Evolutionary conservation across 2,797 vertebrate genomes (phyloP).

Genomic region (Pteropus rufus): DNA sequence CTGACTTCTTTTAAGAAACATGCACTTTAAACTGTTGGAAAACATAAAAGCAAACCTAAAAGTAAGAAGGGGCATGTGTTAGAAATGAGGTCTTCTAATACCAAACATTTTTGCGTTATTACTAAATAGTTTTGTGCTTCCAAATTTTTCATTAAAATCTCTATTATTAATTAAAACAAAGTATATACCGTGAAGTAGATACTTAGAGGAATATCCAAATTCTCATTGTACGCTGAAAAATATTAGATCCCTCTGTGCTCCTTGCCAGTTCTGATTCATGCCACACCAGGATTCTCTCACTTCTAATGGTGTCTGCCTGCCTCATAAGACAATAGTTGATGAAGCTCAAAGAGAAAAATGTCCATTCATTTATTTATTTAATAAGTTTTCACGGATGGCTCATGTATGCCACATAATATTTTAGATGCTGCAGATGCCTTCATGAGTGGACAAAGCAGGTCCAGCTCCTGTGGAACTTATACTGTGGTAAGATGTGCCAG

Average conservation of each 20-base stretch:
- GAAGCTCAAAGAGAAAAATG: background rate
- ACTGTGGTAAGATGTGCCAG: background rate
- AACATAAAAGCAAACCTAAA: slow-evolving; percentile 20
- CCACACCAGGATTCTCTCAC: background rate
- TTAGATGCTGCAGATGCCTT: background rate
- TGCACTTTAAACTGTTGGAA: slow-evolving; percentile 34
- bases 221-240: background rate
- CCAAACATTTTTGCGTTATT: background rate
- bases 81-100: background rate
- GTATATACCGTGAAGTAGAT: background rate
- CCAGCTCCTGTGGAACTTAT: background rate
- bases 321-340: background rate
- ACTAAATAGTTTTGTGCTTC: background rate
- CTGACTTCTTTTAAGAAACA: slow-evolving; percentile 22
- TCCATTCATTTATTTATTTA: background rate
- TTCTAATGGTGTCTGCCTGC: background rate
- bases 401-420: background rate
- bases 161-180: slow-evolving; percentile 12
- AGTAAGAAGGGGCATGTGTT: background rate
- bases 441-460: background rate
- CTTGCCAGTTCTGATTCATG: background rate
- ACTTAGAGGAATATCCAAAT: no score
- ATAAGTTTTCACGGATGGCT: background rate
- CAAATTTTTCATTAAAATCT: slow-evolving; percentile 34
- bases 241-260: background rate